Base-by-base conservation (phyloP, 2,113 vertebrate genomes). In the Odontesthes bonariensis region DNA sequence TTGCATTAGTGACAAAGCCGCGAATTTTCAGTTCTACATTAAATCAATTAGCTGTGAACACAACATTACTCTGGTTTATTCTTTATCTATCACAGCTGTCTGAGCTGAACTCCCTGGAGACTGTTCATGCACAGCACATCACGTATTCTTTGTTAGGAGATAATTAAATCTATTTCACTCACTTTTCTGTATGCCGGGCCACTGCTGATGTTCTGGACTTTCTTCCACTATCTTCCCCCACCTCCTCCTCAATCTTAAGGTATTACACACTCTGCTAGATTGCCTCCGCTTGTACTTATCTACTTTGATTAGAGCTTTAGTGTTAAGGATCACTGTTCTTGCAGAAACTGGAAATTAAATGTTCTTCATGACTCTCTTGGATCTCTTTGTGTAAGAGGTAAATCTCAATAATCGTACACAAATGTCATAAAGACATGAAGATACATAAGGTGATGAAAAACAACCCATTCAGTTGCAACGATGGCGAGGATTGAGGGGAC, bases 111-210 rank as follows among this genome's bases (percentile, higher is more conserved):
- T 73, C 88, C 73, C 77, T n/a, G 71, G 84, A 85, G 88, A 80
- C 53, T 19, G 22, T 31, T 86, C 68, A 42, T 32, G 52, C 82
- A 52, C 52, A 0, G 61, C 81, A 79, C 72, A 68, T 79, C 83
- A 76, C 76, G 67, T 84, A 69, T 71, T 80, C 46, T 86, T 90
- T 91, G 87, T 89, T 78, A 74, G 49, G 38, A 78, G 68, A 84
- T 93, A 89, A 92, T 91, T 84, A 82, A 84, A 89, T 87, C 62
- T 58, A 88, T 74, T 83, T 75, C 81, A 77, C 64, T 68, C 71
- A 80, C 77, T 82, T 81, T 84, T 67, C 58, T 32, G 32, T 61
- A 65, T 57, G 16, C 77, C 8, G 10, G 58, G 70, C 35, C 70
- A 59, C 64, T 49, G 11, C 72, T 64, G 77, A 84, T 82, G 77